Base-by-base conservation (phyloP, 2,888 invertebrate genomes). In the Drosophila leonis region DNA sequence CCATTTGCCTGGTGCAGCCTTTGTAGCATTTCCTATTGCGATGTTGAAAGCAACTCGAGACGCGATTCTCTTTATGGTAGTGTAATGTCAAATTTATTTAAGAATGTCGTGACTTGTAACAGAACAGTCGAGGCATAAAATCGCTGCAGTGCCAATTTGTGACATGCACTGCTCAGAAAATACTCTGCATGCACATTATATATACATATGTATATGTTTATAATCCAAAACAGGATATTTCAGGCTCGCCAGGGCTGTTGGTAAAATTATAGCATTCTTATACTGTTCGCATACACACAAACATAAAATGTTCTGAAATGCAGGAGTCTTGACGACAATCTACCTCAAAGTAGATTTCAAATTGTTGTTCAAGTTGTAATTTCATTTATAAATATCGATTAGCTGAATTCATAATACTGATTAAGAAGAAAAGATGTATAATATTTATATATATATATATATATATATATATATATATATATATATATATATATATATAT, bases 141-240 rank as follows among this genome's bases (percentile, higher is more conserved):
- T 67, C 63, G 61, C 73, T 60, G 81, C 72, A 81, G 73, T 83
- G 83, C 80, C 82, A 82, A 85, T 86, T 86, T 88, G 74, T 67
- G 80, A 84, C 83, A 83, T 84, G 82, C 85, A 80, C 63, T 72
- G 49, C 39, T 39, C 46, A 69, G 59, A 39, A 67, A 63, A 64
- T 49, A 44, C 54, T 49, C 37, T 42, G 49, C 59, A 79, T 60
- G 68, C 39, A 46, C 57, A 57, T 44, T 60, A 15, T 18, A 33
- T 10, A 13, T 13, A 24, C 15, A 27, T 33, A 15, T 49, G n/a
- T 49, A 49, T 31, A 24, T 24, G 33, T 15, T 35, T 24, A 35
- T 24, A 37, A 9, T n/a, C 27, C 39, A 12, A 39, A 54, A 18
- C 15, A 37, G 41, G 41, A 20, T 20, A 31, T 41, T 29, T 55